Evolutionary conservation across 2,113 vertebrate species (phyloP).

Genomic region (Equus quagga): DNA sequence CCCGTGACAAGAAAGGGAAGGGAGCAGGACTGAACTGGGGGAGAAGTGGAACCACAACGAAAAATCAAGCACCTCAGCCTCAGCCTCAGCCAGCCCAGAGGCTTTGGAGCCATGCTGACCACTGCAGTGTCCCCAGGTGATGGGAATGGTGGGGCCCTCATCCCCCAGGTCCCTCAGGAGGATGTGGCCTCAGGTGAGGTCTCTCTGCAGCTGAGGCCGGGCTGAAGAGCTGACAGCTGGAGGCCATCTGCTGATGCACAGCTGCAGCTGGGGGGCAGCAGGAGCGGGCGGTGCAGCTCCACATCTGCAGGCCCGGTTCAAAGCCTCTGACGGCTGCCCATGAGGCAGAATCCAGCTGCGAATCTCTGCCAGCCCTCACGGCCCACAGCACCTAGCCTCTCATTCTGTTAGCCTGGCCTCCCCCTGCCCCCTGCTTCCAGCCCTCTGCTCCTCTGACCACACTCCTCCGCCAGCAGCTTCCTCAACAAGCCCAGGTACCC

Average conservation of each 20-base stretch:
- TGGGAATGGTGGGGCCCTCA: not conserved
- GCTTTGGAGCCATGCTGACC: not conserved
- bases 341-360: constrained; percentile 81
- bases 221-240: not conserved
- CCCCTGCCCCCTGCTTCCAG: constrained; percentile 73
- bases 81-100: not conserved
- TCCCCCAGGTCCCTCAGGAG: not conserved
- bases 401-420: constrained; percentile 68
- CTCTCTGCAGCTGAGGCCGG: not conserved
- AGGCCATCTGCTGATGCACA: not conserved
- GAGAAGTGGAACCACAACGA: not conserved
- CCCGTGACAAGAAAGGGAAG: not conserved
- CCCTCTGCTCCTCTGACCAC: constrained; percentile 76
- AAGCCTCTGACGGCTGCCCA: constrained; percentile 83
- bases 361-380: constrained; percentile 58
- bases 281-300: not conserved
- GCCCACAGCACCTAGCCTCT: constrained; percentile 36
- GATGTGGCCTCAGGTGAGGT: not conserved
- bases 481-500: no score
- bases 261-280: no score
- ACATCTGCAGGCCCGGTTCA: constrained; percentile 81
- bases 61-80: not conserved
- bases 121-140: not conserved
- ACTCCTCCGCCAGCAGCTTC: not conserved
- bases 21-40: not conserved